These are phyloP conservation scores for Platorchestia sp. DNA, from an alignment of 1,140 invertebrate genomes.

Conservation along the genomic window DNA sequence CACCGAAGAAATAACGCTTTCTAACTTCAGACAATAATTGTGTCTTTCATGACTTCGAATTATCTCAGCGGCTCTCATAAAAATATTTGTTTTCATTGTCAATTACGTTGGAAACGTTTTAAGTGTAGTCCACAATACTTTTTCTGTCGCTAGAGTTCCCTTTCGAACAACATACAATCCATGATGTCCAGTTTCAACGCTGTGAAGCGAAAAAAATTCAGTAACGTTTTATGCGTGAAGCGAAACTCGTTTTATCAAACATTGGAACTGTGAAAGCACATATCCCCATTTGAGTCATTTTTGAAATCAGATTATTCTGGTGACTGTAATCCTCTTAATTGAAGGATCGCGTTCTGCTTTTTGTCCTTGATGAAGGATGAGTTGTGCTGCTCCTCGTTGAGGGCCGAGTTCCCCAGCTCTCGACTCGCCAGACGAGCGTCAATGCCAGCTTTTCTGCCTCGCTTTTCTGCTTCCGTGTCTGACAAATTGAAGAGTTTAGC, in stretches of 20 bases:
- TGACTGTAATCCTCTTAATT: neutral
- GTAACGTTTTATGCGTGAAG: too few species aligned
- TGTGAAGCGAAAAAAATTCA: too few species aligned
- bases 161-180: too few species aligned
- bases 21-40: too few species aligned
- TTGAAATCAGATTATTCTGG: too few species aligned
- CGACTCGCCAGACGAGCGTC: neutral
- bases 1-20: neutral
- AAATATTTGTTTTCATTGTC: neutral
- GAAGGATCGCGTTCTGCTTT: neutral
- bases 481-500: neutral
- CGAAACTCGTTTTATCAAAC: too few species aligned
- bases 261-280: too few species aligned
- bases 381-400: neutral
- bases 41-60: too few species aligned
- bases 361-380: neutral
- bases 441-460: neutral
- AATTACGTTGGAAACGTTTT: neutral
- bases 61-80: neutral
- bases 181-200: too few species aligned
- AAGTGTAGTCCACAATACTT: neutral
- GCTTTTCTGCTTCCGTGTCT: neutral
- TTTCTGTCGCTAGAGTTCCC: too few species aligned
- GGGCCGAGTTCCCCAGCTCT: neutral
- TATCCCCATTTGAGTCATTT: too few species aligned